Percentiles rank a stretch among this genome's conserved stretches.
phyloP scores from a whole-genome alignment of 2,888 invertebrate genomes.

The Gymnoscelis rufifasciata region DNA sequence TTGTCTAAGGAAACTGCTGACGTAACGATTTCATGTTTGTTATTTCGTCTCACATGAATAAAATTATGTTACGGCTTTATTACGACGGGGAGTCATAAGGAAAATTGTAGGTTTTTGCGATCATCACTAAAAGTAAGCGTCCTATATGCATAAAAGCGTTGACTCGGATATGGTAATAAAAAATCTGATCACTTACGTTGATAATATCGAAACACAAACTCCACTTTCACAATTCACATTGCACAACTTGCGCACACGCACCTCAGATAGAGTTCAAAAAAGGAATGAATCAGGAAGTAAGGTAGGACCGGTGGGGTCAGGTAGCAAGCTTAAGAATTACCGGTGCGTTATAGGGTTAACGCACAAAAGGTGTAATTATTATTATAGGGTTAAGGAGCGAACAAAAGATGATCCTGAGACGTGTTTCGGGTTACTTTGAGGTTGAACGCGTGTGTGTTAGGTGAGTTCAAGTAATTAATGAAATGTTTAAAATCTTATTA shows the following conservation, averaged over 20 bases:
- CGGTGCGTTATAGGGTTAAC: constrained; percentile 73
- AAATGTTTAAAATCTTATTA: neutral
- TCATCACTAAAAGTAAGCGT: constrained; percentile 26
- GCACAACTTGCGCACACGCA: constrained; percentile 65
- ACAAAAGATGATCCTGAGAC: constrained; percentile 54
- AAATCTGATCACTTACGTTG: constrained; percentile 22
- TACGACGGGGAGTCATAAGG: constrained; percentile 50
- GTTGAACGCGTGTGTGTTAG: constrained; percentile 54
- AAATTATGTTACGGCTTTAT: constrained; percentile 52
- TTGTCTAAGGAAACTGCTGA: constrained; percentile 68
- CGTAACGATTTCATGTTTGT: constrained; percentile 58
- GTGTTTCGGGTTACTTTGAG: constrained; percentile 59
- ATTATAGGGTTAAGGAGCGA: constrained; percentile 63
- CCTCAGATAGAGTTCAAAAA: constrained; percentile 57
- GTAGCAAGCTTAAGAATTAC: constrained; percentile 74
- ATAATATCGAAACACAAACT: constrained; percentile 11
- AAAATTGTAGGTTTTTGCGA: constrained; percentile 36
- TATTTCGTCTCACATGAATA: constrained; percentile 57
- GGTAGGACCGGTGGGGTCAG: constrained; percentile 64
- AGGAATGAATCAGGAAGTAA: constrained; percentile 75
- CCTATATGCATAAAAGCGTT: constrained; percentile 18
- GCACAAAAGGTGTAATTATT: constrained; percentile 72
- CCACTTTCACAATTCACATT: constrained; percentile 36
- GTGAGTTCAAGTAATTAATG: constrained; percentile 37
- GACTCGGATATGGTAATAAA: constrained; percentile 16